Evolutionary conservation across 2,113 vertebrate species (phyloP), one percentile per base, ranked within the genome.

Genomic region (Polypterus senegalus): DNA sequence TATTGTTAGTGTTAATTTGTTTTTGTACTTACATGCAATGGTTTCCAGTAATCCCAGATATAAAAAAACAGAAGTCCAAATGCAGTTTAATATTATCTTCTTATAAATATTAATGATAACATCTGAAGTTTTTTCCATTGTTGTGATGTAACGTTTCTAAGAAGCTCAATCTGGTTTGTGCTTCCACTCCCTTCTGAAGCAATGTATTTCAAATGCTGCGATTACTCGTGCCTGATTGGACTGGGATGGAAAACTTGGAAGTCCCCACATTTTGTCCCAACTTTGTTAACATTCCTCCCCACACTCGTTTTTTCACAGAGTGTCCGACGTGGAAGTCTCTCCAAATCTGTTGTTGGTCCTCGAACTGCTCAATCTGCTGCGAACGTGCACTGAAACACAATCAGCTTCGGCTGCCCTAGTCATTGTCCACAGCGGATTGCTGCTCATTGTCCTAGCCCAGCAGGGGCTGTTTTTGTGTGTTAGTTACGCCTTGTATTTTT

Each of bases 331-430:
- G 69, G 74, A 54, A 63, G 66, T 72, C 68, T 78, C 73, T 75
- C 57, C 61, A 68, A 61, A 61, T 76, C 76, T 68, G 73, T 73
- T 72, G 61, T 67, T 60, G 68, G 59, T 64, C 64, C 61, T 69
- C 66, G 5, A 70, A 49, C 68, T 65, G 64, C 46, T 66, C 65
- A 47, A 62, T 63, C 61, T 54, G 65, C 57, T 52, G 51, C 58
- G 69, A 62, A 72, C 81, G 79, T 83, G 79, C 67, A 68, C 69
- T 63, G 76, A 77, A 79, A 76, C 70, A 61, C 66, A 80, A 81
- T 69, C 74, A 76, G 73, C 68, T 64, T 60, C 69, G 11, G 62
- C 66, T 67, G 65, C 59, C 62, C 70, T 65, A 70, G 69, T 66
- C 69, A 55, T 73, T 78, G 73, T 77, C 76, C 74, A 70, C 61